Conservation (phyloP, 2,888 invertebrate genomes). For the Fissipunctia ypsillon region DNA sequence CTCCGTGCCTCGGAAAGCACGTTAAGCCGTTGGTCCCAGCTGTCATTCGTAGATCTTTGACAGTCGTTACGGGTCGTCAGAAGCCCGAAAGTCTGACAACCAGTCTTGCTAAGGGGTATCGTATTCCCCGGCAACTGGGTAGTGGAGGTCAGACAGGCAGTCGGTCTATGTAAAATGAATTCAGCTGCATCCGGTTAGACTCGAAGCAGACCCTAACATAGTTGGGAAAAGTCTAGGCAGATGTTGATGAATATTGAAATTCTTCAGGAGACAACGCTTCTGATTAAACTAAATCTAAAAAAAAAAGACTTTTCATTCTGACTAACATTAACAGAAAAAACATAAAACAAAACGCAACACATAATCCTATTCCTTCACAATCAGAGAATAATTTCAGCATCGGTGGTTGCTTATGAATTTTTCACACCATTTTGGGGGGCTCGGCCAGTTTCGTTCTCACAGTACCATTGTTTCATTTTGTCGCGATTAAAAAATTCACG, state of each 20-base stretch:
- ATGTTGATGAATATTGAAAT: not conserved
- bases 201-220: no score
- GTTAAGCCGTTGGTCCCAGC: no score
- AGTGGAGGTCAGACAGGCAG: not conserved
- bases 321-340: not conserved
- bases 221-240: no score
- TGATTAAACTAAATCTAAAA: not conserved
- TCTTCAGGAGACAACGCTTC: not conserved
- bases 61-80: not conserved
- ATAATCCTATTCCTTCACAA: constrained; percentile 41
- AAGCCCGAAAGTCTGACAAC: not conserved
- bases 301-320: not conserved
- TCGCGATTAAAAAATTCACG: constrained; percentile 66
- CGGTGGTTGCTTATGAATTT: constrained; percentile 43
- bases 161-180: not conserved
- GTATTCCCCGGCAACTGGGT: not conserved
- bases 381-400: constrained; percentile 49
- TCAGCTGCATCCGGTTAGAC: no score
- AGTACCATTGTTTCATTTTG: constrained; percentile 61
- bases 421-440: constrained; percentile 40
- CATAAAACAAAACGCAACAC: constrained; percentile 16
- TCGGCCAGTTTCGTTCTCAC: constrained; percentile 45
- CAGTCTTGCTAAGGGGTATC: not conserved
- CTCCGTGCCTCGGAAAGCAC: no score
- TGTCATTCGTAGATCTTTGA: not conserved